Conservation (phyloP, 2,888 invertebrate genomes). For the Hipparchia semele region DNA sequence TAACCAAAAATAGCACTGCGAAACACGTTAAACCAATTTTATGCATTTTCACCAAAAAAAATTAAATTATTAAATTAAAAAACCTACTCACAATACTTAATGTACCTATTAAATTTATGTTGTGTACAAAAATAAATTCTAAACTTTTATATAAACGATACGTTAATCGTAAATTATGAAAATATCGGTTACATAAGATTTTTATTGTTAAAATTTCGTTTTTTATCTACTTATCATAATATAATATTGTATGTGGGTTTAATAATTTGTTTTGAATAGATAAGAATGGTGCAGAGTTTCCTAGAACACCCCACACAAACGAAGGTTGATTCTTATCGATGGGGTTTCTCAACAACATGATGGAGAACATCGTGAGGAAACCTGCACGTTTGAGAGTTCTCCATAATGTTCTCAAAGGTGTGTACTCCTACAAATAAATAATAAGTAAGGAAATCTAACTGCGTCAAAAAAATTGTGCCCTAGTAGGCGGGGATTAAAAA, state of each 20-base stretch:
- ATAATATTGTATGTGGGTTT: not conserved
- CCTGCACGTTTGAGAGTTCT: too few relatives aligned
- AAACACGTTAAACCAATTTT: constrained; percentile 2
- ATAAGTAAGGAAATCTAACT: too few relatives aligned
- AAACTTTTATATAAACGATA: constrained; percentile 5
- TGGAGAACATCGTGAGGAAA: too few relatives aligned
- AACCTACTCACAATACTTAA: not conserved
- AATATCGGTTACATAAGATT: constrained; percentile 5
- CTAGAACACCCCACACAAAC: too few relatives aligned
- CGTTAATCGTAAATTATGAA: not conserved
- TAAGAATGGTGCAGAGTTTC: not conserved
- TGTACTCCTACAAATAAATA: too few relatives aligned
- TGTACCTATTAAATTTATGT: not conserved
- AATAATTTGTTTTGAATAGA: not conserved
- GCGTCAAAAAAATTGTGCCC: too few relatives aligned
- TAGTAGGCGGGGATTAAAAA: too few relatives aligned
- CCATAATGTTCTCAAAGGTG: too few relatives aligned
- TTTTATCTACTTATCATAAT: constrained; percentile 9
- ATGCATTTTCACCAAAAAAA: constrained; percentile 8
- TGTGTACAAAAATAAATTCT: not conserved
- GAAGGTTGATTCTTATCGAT: too few relatives aligned
- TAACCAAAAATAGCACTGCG: constrained; percentile 10
- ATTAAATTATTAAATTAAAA: constrained; percentile 3
- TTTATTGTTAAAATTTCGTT: constrained; percentile 5
- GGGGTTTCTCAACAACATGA: too few relatives aligned